These are phyloP conservation scores for Climacteris rufus DNA, from an alignment of 2,113 vertebrate species.

Conservation along the genomic window DNA sequence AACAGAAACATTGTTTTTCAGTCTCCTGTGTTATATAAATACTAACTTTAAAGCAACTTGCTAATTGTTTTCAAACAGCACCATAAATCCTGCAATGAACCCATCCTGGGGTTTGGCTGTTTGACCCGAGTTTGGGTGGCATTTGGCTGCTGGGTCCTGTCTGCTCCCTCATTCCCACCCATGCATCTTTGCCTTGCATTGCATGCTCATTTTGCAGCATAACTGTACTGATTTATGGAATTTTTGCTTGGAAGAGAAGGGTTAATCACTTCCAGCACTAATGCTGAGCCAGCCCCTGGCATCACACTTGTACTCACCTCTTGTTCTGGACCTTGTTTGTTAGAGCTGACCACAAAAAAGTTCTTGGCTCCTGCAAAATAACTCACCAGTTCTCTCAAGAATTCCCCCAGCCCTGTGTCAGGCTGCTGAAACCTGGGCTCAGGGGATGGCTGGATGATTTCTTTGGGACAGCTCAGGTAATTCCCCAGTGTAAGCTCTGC, in stretches of 20 bases:
- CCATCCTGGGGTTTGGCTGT: no score
- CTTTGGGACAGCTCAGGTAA: background rate
- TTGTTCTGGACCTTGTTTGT: background rate
- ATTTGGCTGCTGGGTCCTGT: no score
- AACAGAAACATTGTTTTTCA: background rate
- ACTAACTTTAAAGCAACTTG: background rate
- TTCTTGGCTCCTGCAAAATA: background rate
- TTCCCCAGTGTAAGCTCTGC: background rate
- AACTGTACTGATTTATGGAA: background rate
- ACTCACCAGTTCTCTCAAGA: background rate
- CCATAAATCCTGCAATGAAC: no score
- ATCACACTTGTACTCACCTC: background rate
- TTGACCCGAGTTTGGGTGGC: no score
- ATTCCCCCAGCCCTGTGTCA: background rate
- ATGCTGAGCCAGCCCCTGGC: background rate
- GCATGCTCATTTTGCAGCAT: background rate
- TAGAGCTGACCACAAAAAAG: background rate
- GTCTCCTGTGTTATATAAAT: background rate
- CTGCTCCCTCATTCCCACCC: background rate
- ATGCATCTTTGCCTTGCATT: rapidly evolving
- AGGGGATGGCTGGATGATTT: background rate
- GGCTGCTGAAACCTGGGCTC: background rate
- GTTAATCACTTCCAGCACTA: background rate
- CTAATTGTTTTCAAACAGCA: background rate
- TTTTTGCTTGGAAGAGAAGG: background rate